These are phyloP conservation scores for Trissolcus brochymenae DNA, from an alignment of 2,888 invertebrate species.

Conservation along the genomic window DNA sequence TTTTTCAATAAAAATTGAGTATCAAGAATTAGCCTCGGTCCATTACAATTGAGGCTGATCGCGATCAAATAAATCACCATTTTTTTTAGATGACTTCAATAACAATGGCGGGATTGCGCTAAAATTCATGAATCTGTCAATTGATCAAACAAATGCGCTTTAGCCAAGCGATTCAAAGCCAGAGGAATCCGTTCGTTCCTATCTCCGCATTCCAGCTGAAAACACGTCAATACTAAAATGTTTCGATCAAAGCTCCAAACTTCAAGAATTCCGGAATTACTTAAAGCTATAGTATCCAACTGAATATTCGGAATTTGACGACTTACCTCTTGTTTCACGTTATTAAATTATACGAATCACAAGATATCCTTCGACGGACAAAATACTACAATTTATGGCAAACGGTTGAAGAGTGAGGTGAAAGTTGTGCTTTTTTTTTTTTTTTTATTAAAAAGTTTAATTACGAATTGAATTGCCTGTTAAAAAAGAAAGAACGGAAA, in stretches of 20 bases:
- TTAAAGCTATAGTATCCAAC: slow-evolving; percentile 28
- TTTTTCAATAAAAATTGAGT: slow-evolving; percentile 4
- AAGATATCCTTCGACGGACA: too few relatives aligned
- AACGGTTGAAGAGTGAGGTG: too few relatives aligned
- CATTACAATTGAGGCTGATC: slow-evolving; percentile 9
- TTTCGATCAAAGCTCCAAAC: slow-evolving; percentile 47
- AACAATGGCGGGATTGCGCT: slow-evolving; percentile 19
- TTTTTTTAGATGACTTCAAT: slow-evolving; percentile 9
- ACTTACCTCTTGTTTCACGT: slow-evolving; percentile 16
- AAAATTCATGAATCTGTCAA: slow-evolving; percentile 45
- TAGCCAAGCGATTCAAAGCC: slow-evolving; percentile 39
- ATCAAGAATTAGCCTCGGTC: background rate
- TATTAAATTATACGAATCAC: slow-evolving; percentile 10
- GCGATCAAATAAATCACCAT: slow-evolving; percentile 7
- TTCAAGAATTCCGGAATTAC: slow-evolving; percentile 43
- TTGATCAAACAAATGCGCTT: slow-evolving; percentile 43
- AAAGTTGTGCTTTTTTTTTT: too few relatives aligned
- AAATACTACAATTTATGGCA: too few relatives aligned
- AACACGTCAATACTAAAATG: slow-evolving; percentile 48
- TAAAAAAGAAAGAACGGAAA: too few relatives aligned
- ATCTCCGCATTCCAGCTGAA: slow-evolving; percentile 40
- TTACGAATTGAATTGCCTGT: too few relatives aligned
- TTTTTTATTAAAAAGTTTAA: too few relatives aligned
- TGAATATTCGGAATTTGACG: slow-evolving; percentile 31
- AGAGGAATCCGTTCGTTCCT: slow-evolving; percentile 50